Percentiles rank a stretch among this genome's conserved stretches.
Evolutionary conservation across 2,113 vertebrate genomes (phyloP).

Genomic region (Australoheros scitulus): DNA sequence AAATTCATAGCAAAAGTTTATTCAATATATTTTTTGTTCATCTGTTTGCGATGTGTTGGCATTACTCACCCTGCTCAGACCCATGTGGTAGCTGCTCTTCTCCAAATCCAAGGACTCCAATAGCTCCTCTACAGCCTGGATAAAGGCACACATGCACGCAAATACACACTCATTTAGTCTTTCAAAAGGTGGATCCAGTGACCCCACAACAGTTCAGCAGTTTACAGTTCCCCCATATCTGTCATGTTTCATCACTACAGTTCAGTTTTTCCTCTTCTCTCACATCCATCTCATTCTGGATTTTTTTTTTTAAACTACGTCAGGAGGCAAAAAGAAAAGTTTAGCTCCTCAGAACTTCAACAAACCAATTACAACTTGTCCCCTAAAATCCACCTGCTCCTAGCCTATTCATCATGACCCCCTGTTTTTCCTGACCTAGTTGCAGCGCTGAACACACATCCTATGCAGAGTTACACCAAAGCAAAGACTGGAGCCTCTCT

Average conservation of each 20-base stretch:
- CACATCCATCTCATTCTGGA: constrained; percentile 12
- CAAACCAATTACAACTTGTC: constrained; percentile 45
- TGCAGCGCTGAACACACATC: constrained; percentile 31
- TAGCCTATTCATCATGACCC: constrained; percentile 44
- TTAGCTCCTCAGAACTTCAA: neutral
- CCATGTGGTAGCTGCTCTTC: constrained; percentile 96
- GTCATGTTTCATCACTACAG: constrained; percentile 45
- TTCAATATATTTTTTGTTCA: constrained; percentile 24
- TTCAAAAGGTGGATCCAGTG: constrained; percentile 40
- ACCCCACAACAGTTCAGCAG: constrained; percentile 34
- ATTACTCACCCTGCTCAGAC: constrained; percentile 90
- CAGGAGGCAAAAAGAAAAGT: neutral
- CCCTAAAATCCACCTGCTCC: constrained; percentile 42
- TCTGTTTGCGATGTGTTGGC: constrained; percentile 6
- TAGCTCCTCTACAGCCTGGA: constrained; percentile 93
- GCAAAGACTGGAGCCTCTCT: constrained; percentile 31
- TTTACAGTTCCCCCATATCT: constrained; percentile 23
- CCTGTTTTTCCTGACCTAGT: constrained; percentile 16
- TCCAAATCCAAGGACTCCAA: constrained; percentile 95
- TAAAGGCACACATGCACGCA: constrained; percentile 34
- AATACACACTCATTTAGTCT: constrained; percentile 42
- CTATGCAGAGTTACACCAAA: constrained; percentile 9
- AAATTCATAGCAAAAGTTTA: constrained; percentile 27
- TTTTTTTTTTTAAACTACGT: constrained; percentile 27
- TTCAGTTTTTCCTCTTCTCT: constrained; percentile 8